These are phyloP conservation scores for Cygnus buccinator DNA, from an alignment of 2,113 vertebrate genomes.

Conservation along the genomic window DNA sequence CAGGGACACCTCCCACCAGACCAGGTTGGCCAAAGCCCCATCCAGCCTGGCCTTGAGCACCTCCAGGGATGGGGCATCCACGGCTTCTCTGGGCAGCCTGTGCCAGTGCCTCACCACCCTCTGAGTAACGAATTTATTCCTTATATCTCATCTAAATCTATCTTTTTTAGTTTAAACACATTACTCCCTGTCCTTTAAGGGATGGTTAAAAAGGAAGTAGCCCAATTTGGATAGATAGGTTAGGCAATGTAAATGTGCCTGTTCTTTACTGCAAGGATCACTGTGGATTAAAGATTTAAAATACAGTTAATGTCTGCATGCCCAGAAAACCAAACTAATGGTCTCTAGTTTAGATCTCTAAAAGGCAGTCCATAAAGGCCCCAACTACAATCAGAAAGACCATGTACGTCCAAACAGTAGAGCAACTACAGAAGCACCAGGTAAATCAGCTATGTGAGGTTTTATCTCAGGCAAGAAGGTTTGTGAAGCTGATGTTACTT, in stretches of 20 bases:
- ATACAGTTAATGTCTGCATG: not conserved
- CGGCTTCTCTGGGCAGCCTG: too few species aligned
- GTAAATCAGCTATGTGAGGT: not conserved
- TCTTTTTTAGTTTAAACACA: too few species aligned
- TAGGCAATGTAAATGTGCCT: not conserved
- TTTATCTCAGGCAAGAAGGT: not conserved
- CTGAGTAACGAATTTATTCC: too few species aligned
- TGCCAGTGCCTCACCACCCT: too few species aligned
- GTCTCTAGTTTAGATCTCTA: not conserved
- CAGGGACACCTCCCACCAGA: too few species aligned
- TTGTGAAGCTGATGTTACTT: not conserved
- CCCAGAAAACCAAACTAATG: not conserved
- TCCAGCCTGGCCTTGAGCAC: too few species aligned
- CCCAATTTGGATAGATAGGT: not conserved
- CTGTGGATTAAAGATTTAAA: slow-evolving; percentile 8
- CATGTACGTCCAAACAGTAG: not conserved
- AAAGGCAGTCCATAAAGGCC: not conserved
- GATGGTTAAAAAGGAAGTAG: not conserved
- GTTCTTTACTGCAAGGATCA: not conserved
- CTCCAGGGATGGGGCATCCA: too few species aligned
- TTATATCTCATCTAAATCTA: too few species aligned
- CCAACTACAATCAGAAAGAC: not conserved
- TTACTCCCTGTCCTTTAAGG: not conserved
- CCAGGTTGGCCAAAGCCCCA: too few species aligned
- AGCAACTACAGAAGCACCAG: not conserved